These are phyloP conservation scores for Cydia pomonella DNA, from an alignment of 1,140 invertebrate genomes.

Conservation along the genomic window DNA sequence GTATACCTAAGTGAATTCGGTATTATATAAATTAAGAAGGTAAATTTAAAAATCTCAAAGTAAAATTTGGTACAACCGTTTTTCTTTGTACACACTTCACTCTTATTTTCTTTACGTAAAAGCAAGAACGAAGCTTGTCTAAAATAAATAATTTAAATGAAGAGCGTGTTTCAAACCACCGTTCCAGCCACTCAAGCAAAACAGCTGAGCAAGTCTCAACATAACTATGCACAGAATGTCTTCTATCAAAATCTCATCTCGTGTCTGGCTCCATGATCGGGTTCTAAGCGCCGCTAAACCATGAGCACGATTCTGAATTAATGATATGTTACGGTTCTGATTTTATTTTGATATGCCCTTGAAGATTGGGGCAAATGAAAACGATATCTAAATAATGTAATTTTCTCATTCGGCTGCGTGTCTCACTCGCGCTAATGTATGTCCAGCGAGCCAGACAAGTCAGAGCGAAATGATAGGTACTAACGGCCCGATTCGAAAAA, in stretches of 20 bases:
- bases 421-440: no score
- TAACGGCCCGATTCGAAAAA: no score
- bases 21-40: not conserved
- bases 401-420: no score
- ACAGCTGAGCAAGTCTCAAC: conserved; percentile 13
- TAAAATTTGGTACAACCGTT: not conserved
- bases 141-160: not conserved
- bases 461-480: no score
- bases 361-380: no score
- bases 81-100: not conserved
- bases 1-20: not conserved
- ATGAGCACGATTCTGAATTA: no score
- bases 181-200: conserved; percentile 36
- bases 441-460: no score
- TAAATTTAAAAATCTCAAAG: not conserved
- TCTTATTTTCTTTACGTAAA: not conserved
- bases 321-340: no score
- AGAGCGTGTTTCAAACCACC: not conserved
- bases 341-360: no score
- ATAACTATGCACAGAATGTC: conserved; percentile 40
- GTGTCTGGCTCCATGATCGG: conserved; percentile 35
- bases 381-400: no score
- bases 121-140: not conserved
- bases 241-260: conserved; percentile 50
- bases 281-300: conserved; percentile 45